Evolutionary conservation across 1,140 invertebrate species (phyloP), one percentile per base, ranked within the genome.

Genomic region (Drosophila suzukii): DNA sequence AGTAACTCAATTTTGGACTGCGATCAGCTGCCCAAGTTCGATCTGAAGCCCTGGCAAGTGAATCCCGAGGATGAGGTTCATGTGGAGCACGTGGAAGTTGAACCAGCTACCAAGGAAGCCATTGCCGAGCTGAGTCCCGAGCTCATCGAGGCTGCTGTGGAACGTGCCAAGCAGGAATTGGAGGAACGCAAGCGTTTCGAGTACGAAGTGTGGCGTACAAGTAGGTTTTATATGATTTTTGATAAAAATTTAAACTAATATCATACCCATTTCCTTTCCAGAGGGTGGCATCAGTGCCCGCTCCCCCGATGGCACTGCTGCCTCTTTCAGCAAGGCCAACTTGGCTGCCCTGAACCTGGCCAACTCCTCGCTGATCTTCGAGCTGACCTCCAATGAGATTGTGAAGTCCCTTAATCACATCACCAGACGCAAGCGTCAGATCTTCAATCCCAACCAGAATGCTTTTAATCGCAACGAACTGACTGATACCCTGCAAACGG

Each of bases 291-390:
- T 96, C 0, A 97, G 97, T 92, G 96, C 97, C 0, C 96, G 97
- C 83, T 98, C 97, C 2, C 95, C 97, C 5, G 94, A 95, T n/a
- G 97, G 97, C 4, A 97, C 95, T 0, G 96, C 96, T 13, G 97
- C 96, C 0, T 97, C 97, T 8, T 97, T 98, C 92, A 97, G 96
- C 41, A 97, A 97, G 79, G 97, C 97, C 2, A 98, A 97, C 88
- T 94, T 95, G 86, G 95, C 97, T 68, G 96, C 97, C 6, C 90
- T 98, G 0, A 93, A 95, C 34, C 91, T 98, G 10, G 97, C 97
- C 3, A 98, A 98, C 78, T 95, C 96, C 4, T 98, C 97, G 0
- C 93, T 98, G n/a, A 94, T 98, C 55, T 96, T 96, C 50, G 97
- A 98, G 91, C 95, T 97, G 72, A 96, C 97, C 0, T 97, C 97